These are phyloP conservation scores for Frankliniella fusca DNA, from an alignment of 2,888 invertebrate genomes.

Conservation along the genomic window DNA sequence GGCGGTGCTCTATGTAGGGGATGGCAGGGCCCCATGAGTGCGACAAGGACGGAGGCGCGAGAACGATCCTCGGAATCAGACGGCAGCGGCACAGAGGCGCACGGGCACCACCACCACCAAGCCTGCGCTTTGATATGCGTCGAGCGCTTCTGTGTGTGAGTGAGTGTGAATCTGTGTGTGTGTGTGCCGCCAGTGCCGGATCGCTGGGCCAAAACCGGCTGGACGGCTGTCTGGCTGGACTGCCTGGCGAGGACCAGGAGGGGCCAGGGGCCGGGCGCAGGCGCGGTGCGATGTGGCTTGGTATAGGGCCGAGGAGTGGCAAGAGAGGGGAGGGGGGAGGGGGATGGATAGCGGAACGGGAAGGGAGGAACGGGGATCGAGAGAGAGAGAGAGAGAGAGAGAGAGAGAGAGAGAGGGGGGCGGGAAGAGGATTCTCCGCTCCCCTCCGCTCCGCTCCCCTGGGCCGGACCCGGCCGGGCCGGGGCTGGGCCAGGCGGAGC, in stretches of 20 bases:
- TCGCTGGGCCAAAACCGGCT: constrained; percentile 12
- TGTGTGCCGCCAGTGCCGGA: constrained; percentile 18
- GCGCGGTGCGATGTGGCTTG: neutral
- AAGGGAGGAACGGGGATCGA: too few relatives aligned
- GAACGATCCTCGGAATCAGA: too few relatives aligned
- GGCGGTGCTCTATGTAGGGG: too few relatives aligned
- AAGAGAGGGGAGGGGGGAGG: neutral
- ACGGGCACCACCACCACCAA: too few relatives aligned
- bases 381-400: too few relatives aligned
- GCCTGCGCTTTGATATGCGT: neutral
- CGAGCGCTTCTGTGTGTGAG: neutral
- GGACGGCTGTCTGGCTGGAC: neutral
- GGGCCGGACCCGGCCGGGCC: neutral
- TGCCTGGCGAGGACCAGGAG: too few relatives aligned
- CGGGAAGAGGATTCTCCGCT: neutral
- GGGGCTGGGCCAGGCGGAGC: neutral
- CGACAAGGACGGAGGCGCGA: too few relatives aligned
- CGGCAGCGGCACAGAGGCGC: too few relatives aligned
- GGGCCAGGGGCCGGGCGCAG: neutral
- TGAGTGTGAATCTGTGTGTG: constrained; percentile 8
- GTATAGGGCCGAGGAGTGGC: neutral
- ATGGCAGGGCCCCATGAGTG: too few relatives aligned
- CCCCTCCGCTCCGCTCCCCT: too few relatives aligned
- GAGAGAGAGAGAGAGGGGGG: neutral
- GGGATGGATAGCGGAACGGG: too few relatives aligned